Evolutionary conservation across 1,140 invertebrate genomes (phyloP).

Genomic region (Drosophila sucinea): DNA sequence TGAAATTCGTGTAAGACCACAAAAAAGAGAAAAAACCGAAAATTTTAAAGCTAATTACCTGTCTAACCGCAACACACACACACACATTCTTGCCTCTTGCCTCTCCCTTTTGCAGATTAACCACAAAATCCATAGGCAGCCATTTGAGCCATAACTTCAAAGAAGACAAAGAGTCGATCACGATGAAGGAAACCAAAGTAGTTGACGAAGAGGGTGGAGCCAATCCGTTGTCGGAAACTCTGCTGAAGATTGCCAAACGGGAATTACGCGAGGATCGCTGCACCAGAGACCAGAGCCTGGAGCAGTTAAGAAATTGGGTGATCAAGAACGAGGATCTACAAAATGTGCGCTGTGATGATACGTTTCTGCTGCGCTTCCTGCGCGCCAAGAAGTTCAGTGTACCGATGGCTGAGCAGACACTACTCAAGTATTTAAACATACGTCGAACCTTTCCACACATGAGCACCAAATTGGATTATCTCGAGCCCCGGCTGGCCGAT

Average conservation of each 20-base stretch:
- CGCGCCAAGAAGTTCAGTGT: conserved; percentile 91
- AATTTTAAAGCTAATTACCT: background rate
- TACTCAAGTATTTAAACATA: conserved; percentile 91
- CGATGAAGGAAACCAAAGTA: conserved; percentile 64
- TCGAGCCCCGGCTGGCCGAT: conserved; percentile 86
- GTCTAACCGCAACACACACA: too few relatives aligned
- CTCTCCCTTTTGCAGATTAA: background rate
- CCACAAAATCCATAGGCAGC: background rate
- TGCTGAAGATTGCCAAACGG: conserved; percentile 85
- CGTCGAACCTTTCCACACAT: conserved; percentile 87
- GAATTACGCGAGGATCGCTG: conserved; percentile 87
- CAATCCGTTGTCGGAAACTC: conserved; percentile 75
- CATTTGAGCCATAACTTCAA: too few relatives aligned
- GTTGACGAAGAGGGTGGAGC: conserved; percentile 42
- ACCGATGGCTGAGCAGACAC: conserved; percentile 89
- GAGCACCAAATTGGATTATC: conserved; percentile 87
- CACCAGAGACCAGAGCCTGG: conserved; percentile 85
- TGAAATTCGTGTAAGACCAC: background rate
- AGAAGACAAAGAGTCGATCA: background rate
- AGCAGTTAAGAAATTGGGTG: conserved; percentile 87
- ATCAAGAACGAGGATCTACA: conserved; percentile 87
- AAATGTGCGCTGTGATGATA: conserved; percentile 88
- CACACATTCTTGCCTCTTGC: background rate
- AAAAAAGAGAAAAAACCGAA: background rate
- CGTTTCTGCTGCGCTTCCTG: conserved; percentile 90